Percentiles rank a stretch among this genome's conserved stretches.
Conservation (phyloP, 2,888 invertebrate genomes). For the Machimus atricapillus region DNA sequence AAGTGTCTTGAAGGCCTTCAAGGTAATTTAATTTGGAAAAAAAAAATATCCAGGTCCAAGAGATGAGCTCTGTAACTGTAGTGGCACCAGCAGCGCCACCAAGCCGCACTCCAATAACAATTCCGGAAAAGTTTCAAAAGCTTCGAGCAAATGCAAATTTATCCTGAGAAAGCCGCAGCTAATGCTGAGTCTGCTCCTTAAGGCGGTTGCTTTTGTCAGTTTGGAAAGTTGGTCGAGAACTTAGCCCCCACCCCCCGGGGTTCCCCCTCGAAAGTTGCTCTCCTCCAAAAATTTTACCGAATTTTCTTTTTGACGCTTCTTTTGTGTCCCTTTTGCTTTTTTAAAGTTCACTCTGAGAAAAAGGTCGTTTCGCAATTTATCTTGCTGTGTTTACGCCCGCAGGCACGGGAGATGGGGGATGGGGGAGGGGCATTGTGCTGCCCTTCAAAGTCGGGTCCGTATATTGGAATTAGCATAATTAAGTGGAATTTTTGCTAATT, state of each 20-base stretch:
- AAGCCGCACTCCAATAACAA: not conserved
- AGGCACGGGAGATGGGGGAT: too few relatives aligned
- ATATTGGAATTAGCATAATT: slow-evolving; percentile 31
- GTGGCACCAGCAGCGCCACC: not conserved
- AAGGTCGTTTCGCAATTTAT: slow-evolving; percentile 35
- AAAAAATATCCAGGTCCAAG: slow-evolving; percentile 2
- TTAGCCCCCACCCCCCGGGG: not conserved
- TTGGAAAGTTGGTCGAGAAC: not conserved
- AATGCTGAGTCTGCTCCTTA: slow-evolving; percentile 17
- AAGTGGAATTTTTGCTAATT: slow-evolving; percentile 7
- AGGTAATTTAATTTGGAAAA: slow-evolving; percentile 37
- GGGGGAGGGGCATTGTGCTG: slow-evolving; percentile 33
- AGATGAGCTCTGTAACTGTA: slow-evolving; percentile 1
- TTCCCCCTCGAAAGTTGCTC: not conserved
- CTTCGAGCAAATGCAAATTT: slow-evolving; percentile 37
- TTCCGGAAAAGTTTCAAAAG: slow-evolving; percentile 4
- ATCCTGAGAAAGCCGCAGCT: slow-evolving; percentile 15
- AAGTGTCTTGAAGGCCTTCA: slow-evolving; percentile 30
- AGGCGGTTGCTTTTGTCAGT: slow-evolving; percentile 38
- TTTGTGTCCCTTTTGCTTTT: not conserved
- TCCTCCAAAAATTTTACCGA: not conserved
- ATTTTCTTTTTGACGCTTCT: not conserved
- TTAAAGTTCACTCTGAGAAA: not conserved
- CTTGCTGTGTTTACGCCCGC: slow-evolving; percentile 1
- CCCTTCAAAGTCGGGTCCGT: slow-evolving; percentile 14